Conservation (phyloP, 2,113 vertebrate genomes). For the Axis porcinus region DNA sequence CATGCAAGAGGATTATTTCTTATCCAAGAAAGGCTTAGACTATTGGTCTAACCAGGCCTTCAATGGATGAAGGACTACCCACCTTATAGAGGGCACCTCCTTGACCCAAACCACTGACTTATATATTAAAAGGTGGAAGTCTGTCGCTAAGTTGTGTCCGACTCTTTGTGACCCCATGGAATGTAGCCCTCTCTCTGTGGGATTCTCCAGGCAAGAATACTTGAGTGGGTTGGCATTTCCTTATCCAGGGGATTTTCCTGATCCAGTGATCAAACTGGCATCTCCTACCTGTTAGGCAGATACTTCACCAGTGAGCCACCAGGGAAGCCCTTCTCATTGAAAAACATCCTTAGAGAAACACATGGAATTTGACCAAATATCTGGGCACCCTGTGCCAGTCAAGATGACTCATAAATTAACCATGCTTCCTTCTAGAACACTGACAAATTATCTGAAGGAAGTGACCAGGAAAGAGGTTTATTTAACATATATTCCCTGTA, state of each 20-base stretch:
- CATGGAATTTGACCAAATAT: background rate
- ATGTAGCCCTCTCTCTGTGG: background rate
- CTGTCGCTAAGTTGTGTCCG: rapidly evolving
- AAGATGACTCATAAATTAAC: background rate
- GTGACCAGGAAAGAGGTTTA: background rate
- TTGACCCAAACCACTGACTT: background rate
- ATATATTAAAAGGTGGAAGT: background rate
- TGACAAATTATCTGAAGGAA: background rate
- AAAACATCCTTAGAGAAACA: background rate
- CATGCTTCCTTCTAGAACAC: background rate
- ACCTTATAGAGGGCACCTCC: background rate
- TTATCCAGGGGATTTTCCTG: background rate
- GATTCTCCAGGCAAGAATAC: background rate
- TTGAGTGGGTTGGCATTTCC: background rate
- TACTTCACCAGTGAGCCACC: background rate
- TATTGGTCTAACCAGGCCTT: background rate
- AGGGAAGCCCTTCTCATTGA: background rate
- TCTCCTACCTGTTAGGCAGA: background rate
- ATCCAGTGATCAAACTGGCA: background rate
- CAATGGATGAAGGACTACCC: background rate
- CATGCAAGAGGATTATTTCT: background rate
- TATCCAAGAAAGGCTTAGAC: background rate
- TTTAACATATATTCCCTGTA: background rate
- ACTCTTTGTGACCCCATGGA: background rate
- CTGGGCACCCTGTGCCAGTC: background rate